Evolutionary conservation across 1,140 invertebrate genomes (phyloP), one percentile per base, ranked within the genome.

Genomic region (Plutomurus gul): DNA sequence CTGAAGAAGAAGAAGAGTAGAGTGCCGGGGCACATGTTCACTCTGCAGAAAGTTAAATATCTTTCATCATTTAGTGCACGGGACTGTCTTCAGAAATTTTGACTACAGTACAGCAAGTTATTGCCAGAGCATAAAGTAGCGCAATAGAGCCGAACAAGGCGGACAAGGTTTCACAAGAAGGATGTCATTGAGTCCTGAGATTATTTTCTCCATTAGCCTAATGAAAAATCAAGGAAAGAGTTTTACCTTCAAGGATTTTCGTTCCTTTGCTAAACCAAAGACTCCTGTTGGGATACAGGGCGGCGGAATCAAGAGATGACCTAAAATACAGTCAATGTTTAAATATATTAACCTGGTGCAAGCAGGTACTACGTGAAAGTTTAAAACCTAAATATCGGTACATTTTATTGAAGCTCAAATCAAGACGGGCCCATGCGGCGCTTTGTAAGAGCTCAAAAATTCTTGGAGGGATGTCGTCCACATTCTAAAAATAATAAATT

Each of bases 261-360:
- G 93, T 95, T 22, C 93, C 93, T 49, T 93, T 91, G 80, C 91
- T 91, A 86, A 94, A 93, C 93, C 93, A 95, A 33, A 92, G 92
- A 4, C 92, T 91, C 76, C 90, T 90, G 85, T 95, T 95, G 2
- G 92, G 92, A 86, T 95, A 96, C 83, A 95, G 92, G 33, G 93
- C 91, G 18, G 93, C 92, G 33, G 93, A 93, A 86, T 91, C 92
- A 33, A 95, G 87, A 70, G 91, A 91, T 71, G 91, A 91, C n/a
- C n/a, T n/a, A n/a, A n/a, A n/a, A n/a, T n/a, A n/a, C n/a, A n/a
- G n/a, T n/a, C n/a, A n/a, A n/a, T n/a, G n/a, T n/a, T n/a, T n/a
- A n/a, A n/a, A n/a, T n/a, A n/a, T n/a, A n/a, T n/a, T n/a, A n/a
- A n/a, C n/a, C n/a, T n/a, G n/a, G n/a, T n/a, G n/a, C n/a, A n/a